Percentiles rank a stretch among this genome's conserved stretches.
These are phyloP conservation scores for Vanacampus margaritifer DNA, from an alignment of 2,113 vertebrate genomes.

Conservation along the genomic window DNA sequence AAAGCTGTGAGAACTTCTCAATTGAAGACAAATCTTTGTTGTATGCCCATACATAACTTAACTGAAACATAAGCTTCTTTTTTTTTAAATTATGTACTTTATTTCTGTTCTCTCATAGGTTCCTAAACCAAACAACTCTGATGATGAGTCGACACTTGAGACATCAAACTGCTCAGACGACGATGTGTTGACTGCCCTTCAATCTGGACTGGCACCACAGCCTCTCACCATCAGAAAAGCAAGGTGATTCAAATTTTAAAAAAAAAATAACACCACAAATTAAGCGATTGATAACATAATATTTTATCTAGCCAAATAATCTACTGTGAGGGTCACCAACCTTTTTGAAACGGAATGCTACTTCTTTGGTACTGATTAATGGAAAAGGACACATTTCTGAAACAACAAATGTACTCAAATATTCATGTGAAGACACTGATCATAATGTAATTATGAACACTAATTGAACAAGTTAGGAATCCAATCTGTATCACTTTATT, in stretches of 20 bases:
- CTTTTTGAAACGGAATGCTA: not conserved
- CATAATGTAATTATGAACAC: not conserved
- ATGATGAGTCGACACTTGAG: slow-evolving; percentile 36
- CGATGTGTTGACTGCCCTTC: slow-evolving; percentile 27
- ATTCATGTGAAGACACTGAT: not conserved
- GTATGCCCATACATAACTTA: not conserved
- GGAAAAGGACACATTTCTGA: not conserved
- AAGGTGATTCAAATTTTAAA: slow-evolving; percentile 75
- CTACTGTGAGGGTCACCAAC: not conserved
- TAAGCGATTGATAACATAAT: not conserved
- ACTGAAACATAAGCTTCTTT: no score
- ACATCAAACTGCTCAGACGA: slow-evolving; percentile 42
- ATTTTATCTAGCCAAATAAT: not conserved
- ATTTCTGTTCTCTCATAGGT: slow-evolving; percentile 33
- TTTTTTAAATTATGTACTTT: not conserved
- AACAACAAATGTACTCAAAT: not conserved
- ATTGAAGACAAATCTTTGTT: not conserved
- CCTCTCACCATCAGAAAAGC: slow-evolving; percentile 81
- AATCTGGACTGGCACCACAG: slow-evolving; percentile 54
- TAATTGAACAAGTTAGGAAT: not conserved
- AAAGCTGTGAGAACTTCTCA: slow-evolving; percentile 75
- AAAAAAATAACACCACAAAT: not conserved
- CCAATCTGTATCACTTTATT: not conserved
- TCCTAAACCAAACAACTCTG: slow-evolving; percentile 33
- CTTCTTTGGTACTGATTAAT: not conserved